Conservation (phyloP, 2,113 vertebrate genomes). For the Motacilla tschutschensis region DNA sequence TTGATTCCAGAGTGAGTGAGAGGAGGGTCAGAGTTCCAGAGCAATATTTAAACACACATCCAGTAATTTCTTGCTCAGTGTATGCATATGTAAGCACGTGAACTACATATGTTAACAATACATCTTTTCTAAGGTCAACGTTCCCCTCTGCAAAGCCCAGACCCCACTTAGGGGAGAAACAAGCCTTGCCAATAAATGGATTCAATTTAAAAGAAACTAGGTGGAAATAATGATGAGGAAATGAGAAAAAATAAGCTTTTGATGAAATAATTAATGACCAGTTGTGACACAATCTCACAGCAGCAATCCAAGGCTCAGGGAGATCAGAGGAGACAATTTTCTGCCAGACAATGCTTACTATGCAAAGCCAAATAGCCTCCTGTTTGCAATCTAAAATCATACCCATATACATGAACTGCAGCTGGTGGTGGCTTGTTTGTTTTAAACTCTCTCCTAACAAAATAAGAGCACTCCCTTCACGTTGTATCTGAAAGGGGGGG, state of each 20-base stretch:
- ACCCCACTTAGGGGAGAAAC: neutral
- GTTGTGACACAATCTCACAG: slow-evolving; percentile 63
- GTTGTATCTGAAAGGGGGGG: neutral
- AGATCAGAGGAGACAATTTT: slow-evolving; percentile 46
- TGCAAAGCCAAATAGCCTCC: slow-evolving; percentile 53
- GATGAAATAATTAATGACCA: slow-evolving; percentile 62
- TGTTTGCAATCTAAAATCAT: slow-evolving; percentile 56
- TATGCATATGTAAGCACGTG: neutral
- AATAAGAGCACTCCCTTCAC: neutral
- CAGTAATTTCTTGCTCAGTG: neutral
- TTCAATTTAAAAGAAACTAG: slow-evolving; percentile 52
- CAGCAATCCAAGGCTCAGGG: slow-evolving; percentile 57
- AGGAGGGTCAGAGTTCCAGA: neutral
- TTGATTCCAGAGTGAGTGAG: neutral
- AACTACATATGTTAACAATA: neutral
- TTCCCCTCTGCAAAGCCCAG: slow-evolving; percentile 8
- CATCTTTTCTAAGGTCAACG: neutral
- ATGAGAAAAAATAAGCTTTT: slow-evolving; percentile 61
- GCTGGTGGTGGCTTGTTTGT: slow-evolving; percentile 14
- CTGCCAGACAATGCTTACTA: slow-evolving; percentile 55
- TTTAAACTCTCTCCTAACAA: neutral
- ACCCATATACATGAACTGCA: slow-evolving; percentile 20
- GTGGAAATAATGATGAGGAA: slow-evolving; percentile 60
- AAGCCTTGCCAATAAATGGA: slow-evolving; percentile 38
- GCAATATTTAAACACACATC: neutral